Evolutionary conservation across 2,888 invertebrate genomes (phyloP), one percentile per base, ranked within the genome.

Genomic region (Apamea monoglypha): DNA sequence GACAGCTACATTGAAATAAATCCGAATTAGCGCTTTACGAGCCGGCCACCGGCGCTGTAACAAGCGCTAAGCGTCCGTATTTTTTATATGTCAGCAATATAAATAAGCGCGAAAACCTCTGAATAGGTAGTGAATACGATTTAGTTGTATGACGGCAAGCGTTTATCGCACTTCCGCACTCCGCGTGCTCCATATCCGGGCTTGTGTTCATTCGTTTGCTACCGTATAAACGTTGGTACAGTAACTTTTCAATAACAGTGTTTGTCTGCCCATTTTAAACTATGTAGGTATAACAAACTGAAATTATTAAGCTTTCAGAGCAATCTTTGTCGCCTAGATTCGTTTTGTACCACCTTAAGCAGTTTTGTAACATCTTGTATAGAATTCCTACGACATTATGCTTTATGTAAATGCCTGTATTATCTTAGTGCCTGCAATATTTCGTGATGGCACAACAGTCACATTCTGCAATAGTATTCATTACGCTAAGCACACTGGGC

Each of bases 1-100:
- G 64, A 83, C 79, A 63, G 80, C 36, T 85, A 81, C 53, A 77
- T 76, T 71, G 81, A 83, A 78, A 81, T 87, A 83, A 89, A 87
- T 87, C 70, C 72, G 77, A 83, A 83, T 87, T 77, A 74, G 74
- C 69, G 78, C 74, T 76, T 85, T 85, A 81, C 40, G 50, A 61
- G 64, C 56, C 40, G 75, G 71, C 82, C 82, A 76, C 82, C 76
- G 40, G 63, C 76, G 73, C 72, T 69, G 67, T 74, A 87, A 76
- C 61, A 47, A 77, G 59, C 69, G 80, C 59, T 76, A 29, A 88
- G 40, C 61, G 44, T 47, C 56, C 32, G 36, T 61, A n/a, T 56
- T 77, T 87, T 81, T 84, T 59, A 50, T 75, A 63, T 63, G 44
- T 56, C 59, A 47, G 66, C 67, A 36, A 44, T 78, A 59, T 86